These are phyloP conservation scores for Danio aesculapii DNA, from an alignment of 2,797 vertebrate species.

Conservation along the genomic window DNA sequence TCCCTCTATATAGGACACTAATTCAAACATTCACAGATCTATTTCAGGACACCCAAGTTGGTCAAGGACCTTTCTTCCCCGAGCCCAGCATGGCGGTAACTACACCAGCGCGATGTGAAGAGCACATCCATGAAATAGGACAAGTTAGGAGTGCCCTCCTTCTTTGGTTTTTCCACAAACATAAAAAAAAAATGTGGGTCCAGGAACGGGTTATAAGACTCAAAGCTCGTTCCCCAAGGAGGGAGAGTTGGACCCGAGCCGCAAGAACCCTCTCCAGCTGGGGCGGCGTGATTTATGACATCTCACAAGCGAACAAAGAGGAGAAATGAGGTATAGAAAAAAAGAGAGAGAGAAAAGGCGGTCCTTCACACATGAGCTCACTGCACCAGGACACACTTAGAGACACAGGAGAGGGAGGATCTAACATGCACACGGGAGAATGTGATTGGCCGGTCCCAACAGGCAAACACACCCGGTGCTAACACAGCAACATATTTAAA, in stretches of 20 bases:
- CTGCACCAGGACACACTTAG: slow-evolving; percentile 71
- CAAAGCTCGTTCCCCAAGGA: slow-evolving; percentile 68
- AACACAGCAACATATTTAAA: slow-evolving; percentile 1
- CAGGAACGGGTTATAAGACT: slow-evolving; percentile 76
- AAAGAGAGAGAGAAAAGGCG: slow-evolving; percentile 61
- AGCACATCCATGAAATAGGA: slow-evolving; percentile 71
- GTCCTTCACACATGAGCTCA: slow-evolving; percentile 77
- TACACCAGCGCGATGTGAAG: slow-evolving; percentile 18
- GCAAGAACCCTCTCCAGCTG: slow-evolving; percentile 71
- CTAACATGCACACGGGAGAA: slow-evolving; percentile 55
- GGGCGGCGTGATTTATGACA: slow-evolving; percentile 80
- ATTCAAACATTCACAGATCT: slow-evolving; percentile 37
- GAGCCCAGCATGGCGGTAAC: slow-evolving; percentile 5
- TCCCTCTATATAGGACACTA: slow-evolving; percentile 41
- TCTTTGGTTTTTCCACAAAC: slow-evolving; percentile 66
- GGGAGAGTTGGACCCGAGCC: slow-evolving; percentile 71
- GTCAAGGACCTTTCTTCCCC: slow-evolving; percentile 45
- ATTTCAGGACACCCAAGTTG: slow-evolving; percentile 35
- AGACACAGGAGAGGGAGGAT: slow-evolving; percentile 63
- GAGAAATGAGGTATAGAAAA: slow-evolving; percentile 72
- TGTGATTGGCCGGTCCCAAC: neutral
- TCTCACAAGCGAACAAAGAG: slow-evolving; percentile 74
- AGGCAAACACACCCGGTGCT: neutral
- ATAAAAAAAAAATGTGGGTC: slow-evolving; percentile 59
- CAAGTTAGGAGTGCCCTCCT: slow-evolving; percentile 76